Percentiles rank a stretch among this genome's conserved stretches.
Evolutionary conservation across 2,113 vertebrate genomes (phyloP).

Genomic region (Hoplias malabaricus): DNA sequence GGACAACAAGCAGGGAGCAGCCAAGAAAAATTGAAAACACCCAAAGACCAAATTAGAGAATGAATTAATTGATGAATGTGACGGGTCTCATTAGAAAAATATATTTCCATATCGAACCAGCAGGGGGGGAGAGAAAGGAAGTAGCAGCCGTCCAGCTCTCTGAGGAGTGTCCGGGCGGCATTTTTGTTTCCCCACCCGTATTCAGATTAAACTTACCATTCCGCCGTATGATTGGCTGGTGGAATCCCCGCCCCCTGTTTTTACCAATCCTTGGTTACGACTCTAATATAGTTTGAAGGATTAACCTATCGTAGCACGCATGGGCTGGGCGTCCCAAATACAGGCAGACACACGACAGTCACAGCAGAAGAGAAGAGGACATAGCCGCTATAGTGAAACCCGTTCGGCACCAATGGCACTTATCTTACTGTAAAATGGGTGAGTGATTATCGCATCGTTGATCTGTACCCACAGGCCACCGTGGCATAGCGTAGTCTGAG

Average conservation of each 20-base stretch:
- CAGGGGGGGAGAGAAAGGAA: too few species aligned
- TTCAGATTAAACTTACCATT: not conserved
- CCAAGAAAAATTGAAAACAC: too few species aligned
- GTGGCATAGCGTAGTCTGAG: not conserved
- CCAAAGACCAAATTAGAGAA: too few species aligned
- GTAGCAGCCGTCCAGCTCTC: too few species aligned
- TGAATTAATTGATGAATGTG: too few species aligned
- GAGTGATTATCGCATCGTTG: not conserved
- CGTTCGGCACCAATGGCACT: constrained; percentile 34
- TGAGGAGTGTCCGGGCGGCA: too few species aligned
- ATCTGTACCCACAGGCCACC: not conserved
- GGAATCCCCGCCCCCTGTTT: not conserved
- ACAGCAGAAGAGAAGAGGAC: not conserved
- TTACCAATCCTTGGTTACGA: not conserved
- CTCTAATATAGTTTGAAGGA: not conserved
- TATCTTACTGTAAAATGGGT: constrained; percentile 46
- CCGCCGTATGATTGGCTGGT: not conserved
- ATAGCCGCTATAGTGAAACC: too few species aligned
- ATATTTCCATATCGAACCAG: too few species aligned
- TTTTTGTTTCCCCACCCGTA: too few species aligned
- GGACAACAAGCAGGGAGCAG: too few species aligned
- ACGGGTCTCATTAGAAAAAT: too few species aligned
- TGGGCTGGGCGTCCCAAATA: not conserved
- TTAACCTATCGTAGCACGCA: not conserved
- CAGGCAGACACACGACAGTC: not conserved